Evolutionary conservation across 2,888 invertebrate genomes (phyloP).

Genomic region (Nomada fucata): DNA sequence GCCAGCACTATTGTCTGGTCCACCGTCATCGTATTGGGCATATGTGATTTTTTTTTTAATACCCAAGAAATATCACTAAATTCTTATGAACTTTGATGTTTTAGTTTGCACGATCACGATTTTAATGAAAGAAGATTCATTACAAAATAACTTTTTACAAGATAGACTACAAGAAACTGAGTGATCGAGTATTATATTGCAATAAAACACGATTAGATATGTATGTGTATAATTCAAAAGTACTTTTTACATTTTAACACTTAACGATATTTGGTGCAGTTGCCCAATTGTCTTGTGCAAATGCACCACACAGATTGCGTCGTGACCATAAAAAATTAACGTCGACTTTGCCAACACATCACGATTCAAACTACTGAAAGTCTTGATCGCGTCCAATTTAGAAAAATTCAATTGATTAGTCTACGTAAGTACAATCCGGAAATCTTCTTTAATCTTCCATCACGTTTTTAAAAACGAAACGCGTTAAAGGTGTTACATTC

Average conservation of each 20-base stretch:
- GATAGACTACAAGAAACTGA: not conserved
- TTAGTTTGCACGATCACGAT: too few species aligned
- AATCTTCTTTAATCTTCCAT: not conserved
- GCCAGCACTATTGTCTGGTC: too few species aligned
- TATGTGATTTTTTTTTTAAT: too few species aligned
- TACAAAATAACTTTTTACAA: too few species aligned
- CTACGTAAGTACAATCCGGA: too few species aligned
- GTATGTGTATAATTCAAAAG: slow-evolving; percentile 49
- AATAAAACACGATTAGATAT: slow-evolving; percentile 35
- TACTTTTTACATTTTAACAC: slow-evolving; percentile 52
- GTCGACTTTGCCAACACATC: not conserved
- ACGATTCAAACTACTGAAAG: not conserved
- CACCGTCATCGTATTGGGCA: too few species aligned
- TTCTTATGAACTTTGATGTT: too few species aligned
- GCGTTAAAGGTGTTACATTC: not conserved
- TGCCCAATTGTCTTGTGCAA: slow-evolving; percentile 1
- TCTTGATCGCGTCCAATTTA: not conserved
- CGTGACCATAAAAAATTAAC: slow-evolving; percentile 29
- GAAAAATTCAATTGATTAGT: not conserved
- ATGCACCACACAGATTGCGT: slow-evolving; percentile 9
- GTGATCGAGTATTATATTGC: not conserved
- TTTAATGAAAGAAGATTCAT: too few species aligned
- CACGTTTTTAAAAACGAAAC: not conserved
- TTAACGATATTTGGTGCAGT: slow-evolving; percentile 39
- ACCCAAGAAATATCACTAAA: too few species aligned